phyloP scores from a whole-genome alignment of 1,140 invertebrate genomes.

The Dendrolimus kikuchii region DNA sequence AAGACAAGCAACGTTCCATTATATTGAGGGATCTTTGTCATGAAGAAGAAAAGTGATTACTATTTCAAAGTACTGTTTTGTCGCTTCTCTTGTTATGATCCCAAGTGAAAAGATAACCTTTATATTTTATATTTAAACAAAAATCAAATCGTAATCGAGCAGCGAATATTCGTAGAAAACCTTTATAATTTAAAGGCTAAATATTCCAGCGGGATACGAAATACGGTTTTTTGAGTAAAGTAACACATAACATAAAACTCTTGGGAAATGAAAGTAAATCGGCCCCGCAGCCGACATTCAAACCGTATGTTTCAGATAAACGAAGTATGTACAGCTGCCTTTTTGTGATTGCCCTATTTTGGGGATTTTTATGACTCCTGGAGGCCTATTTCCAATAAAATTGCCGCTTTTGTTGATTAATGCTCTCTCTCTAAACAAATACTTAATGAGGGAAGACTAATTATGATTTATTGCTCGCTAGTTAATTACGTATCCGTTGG shows the following conservation, averaged over 20 bases:
- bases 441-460: too few species aligned
- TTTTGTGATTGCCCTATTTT: constrained; percentile 22
- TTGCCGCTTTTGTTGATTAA: constrained; percentile 18
- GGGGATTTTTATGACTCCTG: constrained; percentile 17
- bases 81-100: too few species aligned
- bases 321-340: constrained; percentile 8
- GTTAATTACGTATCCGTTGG: too few species aligned
- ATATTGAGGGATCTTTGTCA: too few species aligned
- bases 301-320: constrained; percentile 22
- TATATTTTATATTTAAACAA: too few species aligned
- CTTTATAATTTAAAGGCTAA: background rate
- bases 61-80: too few species aligned
- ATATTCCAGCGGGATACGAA: background rate
- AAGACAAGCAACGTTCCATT: too few species aligned
- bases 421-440: background rate
- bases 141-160: too few species aligned
- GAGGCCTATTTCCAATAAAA: constrained; percentile 15
- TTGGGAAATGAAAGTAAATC: constrained; percentile 37
- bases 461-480: too few species aligned
- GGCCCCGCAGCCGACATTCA: constrained; percentile 29
- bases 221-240: constrained; percentile 1
- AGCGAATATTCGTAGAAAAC: background rate
- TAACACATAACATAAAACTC: constrained; percentile 22
- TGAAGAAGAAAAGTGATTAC: too few species aligned
- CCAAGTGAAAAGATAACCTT: too few species aligned